Evolutionary conservation across 2,113 vertebrate genomes (phyloP).

Genomic region (Labeo catla): DNA sequence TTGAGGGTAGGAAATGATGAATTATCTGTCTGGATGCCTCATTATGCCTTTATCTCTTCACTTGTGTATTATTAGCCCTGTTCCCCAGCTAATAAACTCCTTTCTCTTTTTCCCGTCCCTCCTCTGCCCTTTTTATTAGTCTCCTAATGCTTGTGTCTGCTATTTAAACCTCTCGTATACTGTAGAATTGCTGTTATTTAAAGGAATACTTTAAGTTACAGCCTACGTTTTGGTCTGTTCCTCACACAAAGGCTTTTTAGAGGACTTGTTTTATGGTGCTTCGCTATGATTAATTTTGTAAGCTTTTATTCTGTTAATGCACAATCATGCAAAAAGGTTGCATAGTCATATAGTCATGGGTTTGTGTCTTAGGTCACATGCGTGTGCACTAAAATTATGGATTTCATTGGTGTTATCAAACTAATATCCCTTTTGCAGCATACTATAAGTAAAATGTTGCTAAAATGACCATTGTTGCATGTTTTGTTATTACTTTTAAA

Average conservation of each 20-base stretch:
- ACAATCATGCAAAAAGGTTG: neutral
- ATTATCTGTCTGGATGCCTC: neutral
- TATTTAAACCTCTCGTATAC: neutral
- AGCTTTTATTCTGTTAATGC: neutral
- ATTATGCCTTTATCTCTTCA: neutral
- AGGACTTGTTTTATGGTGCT: neutral
- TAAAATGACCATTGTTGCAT: neutral
- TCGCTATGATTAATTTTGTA: too few relatives aligned
- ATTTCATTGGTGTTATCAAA: neutral
- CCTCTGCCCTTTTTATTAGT: neutral
- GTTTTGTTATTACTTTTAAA: neutral
- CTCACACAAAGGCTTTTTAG: neutral
- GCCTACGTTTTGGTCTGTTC: neutral
- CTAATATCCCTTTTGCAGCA: neutral
- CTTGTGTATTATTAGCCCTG: conserved; percentile 4
- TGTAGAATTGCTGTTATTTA: neutral
- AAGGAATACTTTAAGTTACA: too few relatives aligned
- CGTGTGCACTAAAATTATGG: neutral
- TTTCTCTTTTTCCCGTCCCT: neutral
- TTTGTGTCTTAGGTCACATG: neutral
- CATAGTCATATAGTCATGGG: neutral
- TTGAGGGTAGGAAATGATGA: neutral
- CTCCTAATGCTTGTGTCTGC: neutral
- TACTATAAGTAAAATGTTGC: neutral
- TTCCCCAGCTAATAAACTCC: conserved; percentile 17